Evolutionary conservation across 2,797 vertebrate species (phyloP).

Genomic region (Anguilla megastoma): DNA sequence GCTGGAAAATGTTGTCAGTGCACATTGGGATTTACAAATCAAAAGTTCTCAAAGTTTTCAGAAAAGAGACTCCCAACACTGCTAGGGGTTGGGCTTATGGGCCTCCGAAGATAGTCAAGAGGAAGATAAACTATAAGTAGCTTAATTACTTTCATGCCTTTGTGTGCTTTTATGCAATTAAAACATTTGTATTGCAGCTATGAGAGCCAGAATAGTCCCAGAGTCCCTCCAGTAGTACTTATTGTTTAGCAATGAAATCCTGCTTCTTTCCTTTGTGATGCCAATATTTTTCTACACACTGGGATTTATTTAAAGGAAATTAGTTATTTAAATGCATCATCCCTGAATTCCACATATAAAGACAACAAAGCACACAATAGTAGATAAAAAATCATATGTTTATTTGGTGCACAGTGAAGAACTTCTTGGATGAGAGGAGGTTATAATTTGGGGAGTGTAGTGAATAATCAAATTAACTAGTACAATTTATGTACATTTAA

Average conservation of each 20-base stretch:
- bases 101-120: neutral
- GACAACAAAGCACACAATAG: neutral
- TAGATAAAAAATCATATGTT: neutral
- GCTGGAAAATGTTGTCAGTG: neutral
- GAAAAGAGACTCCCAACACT: neutral
- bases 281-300: neutral
- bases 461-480: neutral
- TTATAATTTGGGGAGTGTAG: neutral
- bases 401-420: neutral
- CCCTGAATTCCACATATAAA: neutral
- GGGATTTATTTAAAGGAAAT: neutral
- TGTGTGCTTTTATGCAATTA: neutral
- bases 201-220: neutral
- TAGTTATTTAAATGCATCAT: neutral
- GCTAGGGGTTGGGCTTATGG: neutral
- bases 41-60: neutral
- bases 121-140: neutral
- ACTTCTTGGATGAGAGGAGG: neutral
- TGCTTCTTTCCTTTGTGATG: neutral
- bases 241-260: neutral
- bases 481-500: neutral
- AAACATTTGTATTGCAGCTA: neutral
- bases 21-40: neutral
- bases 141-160: conserved; percentile 11
- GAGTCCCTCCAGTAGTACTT: neutral